phyloP scores from a whole-genome alignment of 1,140 invertebrate species.

The Amyelois transitella region DNA sequence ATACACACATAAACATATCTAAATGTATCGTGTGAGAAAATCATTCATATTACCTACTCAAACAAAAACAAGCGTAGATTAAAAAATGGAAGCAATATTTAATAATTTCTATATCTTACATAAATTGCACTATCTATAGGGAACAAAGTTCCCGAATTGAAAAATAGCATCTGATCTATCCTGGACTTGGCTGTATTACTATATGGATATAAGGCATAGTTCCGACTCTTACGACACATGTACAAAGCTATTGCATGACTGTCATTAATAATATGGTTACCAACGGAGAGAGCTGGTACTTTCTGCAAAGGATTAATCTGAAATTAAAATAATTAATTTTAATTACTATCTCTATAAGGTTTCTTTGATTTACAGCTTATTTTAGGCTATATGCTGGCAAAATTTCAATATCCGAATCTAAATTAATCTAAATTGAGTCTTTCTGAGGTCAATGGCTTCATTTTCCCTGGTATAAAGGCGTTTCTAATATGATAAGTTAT shows the following conservation, averaged over 20 bases:
- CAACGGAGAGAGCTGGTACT: slow-evolving; percentile 38
- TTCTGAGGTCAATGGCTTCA: too few species aligned
- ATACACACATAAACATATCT: too few species aligned
- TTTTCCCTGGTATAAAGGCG: too few species aligned
- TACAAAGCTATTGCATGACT: slow-evolving; percentile 55
- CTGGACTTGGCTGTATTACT: slow-evolving; percentile 22
- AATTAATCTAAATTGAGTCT: too few species aligned
- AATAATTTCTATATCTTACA: too few species aligned
- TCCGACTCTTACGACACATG: slow-evolving; percentile 25
- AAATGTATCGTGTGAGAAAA: too few species aligned
- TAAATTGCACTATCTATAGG: slow-evolving; percentile 45
- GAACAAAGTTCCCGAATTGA: slow-evolving; percentile 45
- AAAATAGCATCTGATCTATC: slow-evolving; percentile 48
- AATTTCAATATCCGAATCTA: too few species aligned
- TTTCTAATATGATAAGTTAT: too few species aligned
- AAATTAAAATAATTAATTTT: slow-evolving; percentile 4
- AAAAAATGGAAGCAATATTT: too few species aligned
- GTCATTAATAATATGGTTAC: slow-evolving; percentile 32
- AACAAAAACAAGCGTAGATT: neutral
- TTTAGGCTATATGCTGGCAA: too few species aligned
- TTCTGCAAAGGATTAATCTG: slow-evolving; percentile 58
- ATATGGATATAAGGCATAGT: slow-evolving; percentile 31
- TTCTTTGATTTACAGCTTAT: too few species aligned
- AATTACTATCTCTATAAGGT: too few species aligned
- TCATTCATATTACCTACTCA: neutral